Percentiles rank a stretch among this genome's conserved stretches.
These are phyloP conservation scores for Drymonia ruficornis DNA, from an alignment of 2,888 invertebrate genomes.

Conservation along the genomic window DNA sequence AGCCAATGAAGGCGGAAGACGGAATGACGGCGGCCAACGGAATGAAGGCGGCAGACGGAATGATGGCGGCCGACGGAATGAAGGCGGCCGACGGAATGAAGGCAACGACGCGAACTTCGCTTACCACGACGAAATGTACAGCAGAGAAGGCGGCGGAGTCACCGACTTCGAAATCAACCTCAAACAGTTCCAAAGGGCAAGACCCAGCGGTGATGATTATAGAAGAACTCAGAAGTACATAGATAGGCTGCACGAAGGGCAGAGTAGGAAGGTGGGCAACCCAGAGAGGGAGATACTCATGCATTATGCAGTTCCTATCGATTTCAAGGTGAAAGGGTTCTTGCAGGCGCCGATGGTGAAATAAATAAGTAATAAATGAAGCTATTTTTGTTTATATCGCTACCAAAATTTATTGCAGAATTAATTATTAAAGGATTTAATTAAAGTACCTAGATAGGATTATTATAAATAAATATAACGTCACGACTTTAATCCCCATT, in stretches of 20 bases:
- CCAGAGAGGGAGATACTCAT: slow-evolving; percentile 47
- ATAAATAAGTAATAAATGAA: background rate
- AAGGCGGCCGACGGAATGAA: background rate
- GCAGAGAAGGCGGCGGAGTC: slow-evolving; percentile 19
- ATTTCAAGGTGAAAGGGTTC: slow-evolving; percentile 57
- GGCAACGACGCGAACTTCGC: slow-evolving; percentile 37
- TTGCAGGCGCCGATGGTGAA: slow-evolving; percentile 45
- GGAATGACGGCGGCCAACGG: no score
- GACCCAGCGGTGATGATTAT: background rate
- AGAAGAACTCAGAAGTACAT: background rate
- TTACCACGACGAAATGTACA: slow-evolving; percentile 43
- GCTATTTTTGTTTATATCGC: background rate
- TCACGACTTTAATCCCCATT: no score
- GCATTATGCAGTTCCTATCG: slow-evolving; percentile 59
- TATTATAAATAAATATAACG: no score
- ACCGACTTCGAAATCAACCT: slow-evolving; percentile 46
- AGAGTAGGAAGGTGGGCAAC: slow-evolving; percentile 13
- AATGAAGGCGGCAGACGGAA: no score
- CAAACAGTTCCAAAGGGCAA: slow-evolving; percentile 26
- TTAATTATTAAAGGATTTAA: no score
- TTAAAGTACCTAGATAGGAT: no score
- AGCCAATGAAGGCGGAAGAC: no score
- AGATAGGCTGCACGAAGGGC: background rate
- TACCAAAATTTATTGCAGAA: no score
- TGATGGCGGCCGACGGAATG: no score